Evolutionary conservation across 2,797 vertebrate genomes (phyloP).

Genomic region (Onychomys torridus): DNA sequence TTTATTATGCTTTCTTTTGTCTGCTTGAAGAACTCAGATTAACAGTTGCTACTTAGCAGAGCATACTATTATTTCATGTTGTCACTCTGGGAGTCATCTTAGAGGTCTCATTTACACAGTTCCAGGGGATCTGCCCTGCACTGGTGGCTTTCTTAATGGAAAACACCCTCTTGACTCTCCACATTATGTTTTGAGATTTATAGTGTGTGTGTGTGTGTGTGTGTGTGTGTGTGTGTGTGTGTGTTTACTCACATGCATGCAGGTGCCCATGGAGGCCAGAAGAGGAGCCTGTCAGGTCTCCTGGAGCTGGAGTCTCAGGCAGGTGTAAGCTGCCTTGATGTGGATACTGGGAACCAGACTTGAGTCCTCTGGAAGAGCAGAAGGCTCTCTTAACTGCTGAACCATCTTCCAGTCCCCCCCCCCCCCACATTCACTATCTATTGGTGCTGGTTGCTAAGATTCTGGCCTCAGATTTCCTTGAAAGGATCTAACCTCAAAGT

Average conservation of each 20-base stretch:
- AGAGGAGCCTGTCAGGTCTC: neutral
- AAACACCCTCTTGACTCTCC: neutral
- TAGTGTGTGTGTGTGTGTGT: neutral
- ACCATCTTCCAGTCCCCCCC: neutral
- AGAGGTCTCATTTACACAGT: neutral
- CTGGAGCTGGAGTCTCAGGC: neutral
- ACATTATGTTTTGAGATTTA: neutral
- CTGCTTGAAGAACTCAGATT: neutral
- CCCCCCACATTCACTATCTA: neutral
- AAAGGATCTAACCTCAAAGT: neutral
- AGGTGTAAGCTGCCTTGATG: neutral
- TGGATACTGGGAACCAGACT: neutral
- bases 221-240: neutral
- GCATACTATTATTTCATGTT: neutral
- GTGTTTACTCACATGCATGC: neutral
- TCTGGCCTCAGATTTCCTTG: neutral
- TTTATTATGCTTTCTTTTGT: neutral
- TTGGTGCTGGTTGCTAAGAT: neutral
- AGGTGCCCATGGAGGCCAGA: neutral
- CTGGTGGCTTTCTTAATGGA: neutral
- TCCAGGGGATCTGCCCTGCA: neutral
- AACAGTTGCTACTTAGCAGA: neutral
- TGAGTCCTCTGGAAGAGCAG: neutral
- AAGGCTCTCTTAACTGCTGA: neutral
- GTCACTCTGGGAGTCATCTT: neutral